A percentile compares a stretch with the other conserved stretches of the same genome.
phyloP scores from a whole-genome alignment of 2,113 vertebrate species.

The Toxotes chatareus region DNA sequence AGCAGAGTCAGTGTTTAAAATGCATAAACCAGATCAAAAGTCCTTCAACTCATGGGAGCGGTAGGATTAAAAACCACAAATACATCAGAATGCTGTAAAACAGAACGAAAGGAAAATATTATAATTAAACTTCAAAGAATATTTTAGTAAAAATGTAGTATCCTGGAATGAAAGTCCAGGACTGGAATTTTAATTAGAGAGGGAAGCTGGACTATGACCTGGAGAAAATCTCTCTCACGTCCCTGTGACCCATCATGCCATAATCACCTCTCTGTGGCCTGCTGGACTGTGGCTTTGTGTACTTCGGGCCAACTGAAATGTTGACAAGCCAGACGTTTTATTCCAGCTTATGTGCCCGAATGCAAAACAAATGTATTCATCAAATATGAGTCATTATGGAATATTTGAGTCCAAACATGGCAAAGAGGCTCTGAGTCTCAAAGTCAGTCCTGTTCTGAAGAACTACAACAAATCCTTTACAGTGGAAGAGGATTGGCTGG shows the following conservation, averaged over 20 bases:
- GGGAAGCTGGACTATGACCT: conserved; percentile 49
- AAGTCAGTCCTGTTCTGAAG: neutral
- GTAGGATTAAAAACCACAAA: neutral
- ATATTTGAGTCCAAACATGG: neutral
- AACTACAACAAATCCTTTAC: neutral
- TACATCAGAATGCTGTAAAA: neutral
- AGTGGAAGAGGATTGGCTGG: neutral
- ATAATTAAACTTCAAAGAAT: neutral
- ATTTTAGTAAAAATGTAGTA: neutral
- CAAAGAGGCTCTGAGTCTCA: neutral
- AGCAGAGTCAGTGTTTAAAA: conserved; percentile 28
- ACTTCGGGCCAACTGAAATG: conserved; percentile 9
- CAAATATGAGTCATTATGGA: conserved; percentile 8
- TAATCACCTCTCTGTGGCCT: conserved; percentile 34
- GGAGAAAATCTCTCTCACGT: conserved; percentile 45
- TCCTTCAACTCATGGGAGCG: neutral
- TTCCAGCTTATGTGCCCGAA: conserved; percentile 3
- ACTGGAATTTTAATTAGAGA: conserved; percentile 46
- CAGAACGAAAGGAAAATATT: neutral
- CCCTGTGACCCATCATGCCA: conserved; percentile 45
- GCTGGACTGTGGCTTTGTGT: conserved; percentile 11
- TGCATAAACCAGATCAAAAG: neutral
- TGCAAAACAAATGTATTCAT: conserved; percentile 6
- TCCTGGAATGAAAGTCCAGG: conserved; percentile 19
- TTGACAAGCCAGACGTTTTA: conserved; percentile 9